These are phyloP conservation scores for Limnodromus scolopaceus DNA, from an alignment of 2,797 vertebrate genomes.

Conservation along the genomic window DNA sequence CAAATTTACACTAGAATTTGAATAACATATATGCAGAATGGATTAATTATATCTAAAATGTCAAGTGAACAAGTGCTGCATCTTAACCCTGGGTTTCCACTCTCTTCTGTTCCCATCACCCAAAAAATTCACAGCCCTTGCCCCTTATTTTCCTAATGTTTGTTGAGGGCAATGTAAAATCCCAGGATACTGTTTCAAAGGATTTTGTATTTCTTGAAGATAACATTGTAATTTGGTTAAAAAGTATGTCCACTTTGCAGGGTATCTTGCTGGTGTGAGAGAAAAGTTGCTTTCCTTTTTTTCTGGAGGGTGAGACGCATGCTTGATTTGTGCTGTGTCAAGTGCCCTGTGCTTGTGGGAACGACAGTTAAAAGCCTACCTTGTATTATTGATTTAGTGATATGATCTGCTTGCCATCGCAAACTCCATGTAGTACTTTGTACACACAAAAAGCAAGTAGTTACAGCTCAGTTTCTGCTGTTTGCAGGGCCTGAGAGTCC, in stretches of 20 bases:
- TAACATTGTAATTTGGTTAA: background rate
- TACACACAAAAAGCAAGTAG: background rate
- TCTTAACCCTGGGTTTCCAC: background rate
- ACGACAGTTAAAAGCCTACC: background rate
- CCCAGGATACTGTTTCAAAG: background rate
- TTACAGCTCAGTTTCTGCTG: background rate
- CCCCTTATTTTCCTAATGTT: background rate
- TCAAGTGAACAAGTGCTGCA: background rate
- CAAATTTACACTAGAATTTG: background rate
- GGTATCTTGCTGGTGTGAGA: background rate
- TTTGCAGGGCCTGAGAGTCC: background rate
- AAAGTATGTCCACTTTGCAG: background rate
- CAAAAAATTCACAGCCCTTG: background rate
- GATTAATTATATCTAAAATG: background rate
- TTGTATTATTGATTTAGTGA: background rate
- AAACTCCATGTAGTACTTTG: background rate
- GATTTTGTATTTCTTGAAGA: background rate
- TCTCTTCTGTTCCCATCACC: background rate
- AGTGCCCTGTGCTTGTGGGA: background rate
- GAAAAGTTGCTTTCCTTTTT: background rate
- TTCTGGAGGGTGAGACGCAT: fast-evolving
- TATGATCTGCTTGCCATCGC: background rate
- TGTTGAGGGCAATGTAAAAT: background rate
- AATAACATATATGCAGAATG: background rate
- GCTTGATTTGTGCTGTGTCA: background rate